Evolutionary conservation across 1,140 invertebrate genomes (phyloP).

Genomic region (Drosophila tristis): DNA sequence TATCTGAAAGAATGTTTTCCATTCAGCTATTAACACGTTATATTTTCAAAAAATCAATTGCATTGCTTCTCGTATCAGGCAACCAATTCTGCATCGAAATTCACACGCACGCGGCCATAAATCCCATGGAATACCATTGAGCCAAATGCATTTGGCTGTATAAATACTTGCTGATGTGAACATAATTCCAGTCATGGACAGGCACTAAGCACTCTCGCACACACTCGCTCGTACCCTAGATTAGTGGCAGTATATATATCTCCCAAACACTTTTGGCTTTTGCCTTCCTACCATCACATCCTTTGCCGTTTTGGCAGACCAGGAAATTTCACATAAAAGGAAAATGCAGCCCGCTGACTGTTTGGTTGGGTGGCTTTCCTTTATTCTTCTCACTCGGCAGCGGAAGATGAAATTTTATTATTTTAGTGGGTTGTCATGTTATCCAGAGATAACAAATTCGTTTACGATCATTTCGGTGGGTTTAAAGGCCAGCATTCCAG

Average conservation of each 20-base stretch:
- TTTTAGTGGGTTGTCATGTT: slow-evolving; percentile 53
- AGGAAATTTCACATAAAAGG: slow-evolving; percentile 27
- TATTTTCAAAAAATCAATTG: no score
- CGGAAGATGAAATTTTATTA: slow-evolving; percentile 57
- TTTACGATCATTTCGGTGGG: slow-evolving; percentile 56
- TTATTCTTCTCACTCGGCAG: slow-evolving; percentile 4
- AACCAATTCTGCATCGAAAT: no score
- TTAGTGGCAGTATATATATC: background rate
- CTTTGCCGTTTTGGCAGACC: background rate
- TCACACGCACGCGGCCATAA: no score
- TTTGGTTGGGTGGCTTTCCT: background rate
- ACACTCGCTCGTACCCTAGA: background rate
- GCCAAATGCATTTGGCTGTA: no score
- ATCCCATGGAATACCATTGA: no score
- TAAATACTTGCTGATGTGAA: no score
- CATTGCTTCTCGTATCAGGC: no score
- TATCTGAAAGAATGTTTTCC: no score
- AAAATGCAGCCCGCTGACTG: slow-evolving; percentile 24
- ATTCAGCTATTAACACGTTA: no score
- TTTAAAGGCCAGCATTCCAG: slow-evolving; percentile 34
- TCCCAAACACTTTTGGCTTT: slow-evolving; percentile 42
- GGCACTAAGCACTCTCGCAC: slow-evolving; percentile 29
- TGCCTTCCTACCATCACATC: slow-evolving; percentile 14
- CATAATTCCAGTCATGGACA: slow-evolving; percentile 5
- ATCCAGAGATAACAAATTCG: slow-evolving; percentile 52